Evolutionary conservation across 2,113 vertebrate genomes (phyloP).

Genomic region (Pantherophis guttatus): DNA sequence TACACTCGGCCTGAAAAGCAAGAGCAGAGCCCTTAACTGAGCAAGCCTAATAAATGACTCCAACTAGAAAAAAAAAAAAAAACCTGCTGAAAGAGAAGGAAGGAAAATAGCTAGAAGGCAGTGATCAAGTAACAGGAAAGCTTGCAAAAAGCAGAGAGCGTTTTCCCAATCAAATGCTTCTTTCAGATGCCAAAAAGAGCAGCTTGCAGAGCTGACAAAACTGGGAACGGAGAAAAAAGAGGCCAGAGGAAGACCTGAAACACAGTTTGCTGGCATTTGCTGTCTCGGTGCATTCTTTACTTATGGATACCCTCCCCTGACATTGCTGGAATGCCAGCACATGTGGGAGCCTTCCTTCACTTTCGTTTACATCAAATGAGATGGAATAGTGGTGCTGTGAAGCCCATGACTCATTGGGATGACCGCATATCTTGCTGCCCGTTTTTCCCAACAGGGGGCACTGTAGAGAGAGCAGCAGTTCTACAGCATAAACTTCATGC

Average conservation of each 20-base stretch:
- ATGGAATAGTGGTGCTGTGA: not conserved
- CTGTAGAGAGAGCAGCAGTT: not conserved
- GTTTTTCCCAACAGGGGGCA: not conserved
- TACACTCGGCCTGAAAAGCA: conserved; percentile 83
- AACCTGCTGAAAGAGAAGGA: not conserved
- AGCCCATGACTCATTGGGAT: not conserved
- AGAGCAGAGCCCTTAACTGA: not conserved
- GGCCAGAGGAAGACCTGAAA: not conserved
- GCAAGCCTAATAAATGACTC: not conserved
- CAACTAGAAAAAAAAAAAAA: not conserved
- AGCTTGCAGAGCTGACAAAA: not conserved
- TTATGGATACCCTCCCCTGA: conserved; percentile 1
- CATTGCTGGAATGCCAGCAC: conserved; percentile 15
- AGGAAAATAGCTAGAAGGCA: not conserved
- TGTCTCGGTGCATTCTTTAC: not conserved
- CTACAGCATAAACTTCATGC: not conserved
- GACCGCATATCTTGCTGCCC: not conserved
- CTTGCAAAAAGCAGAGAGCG: not conserved
- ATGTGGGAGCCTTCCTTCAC: conserved; percentile 10
- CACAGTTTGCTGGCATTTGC: not conserved
- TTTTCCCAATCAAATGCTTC: not conserved
- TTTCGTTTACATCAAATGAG: not conserved
- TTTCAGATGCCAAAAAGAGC: not conserved
- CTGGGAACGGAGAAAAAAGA: not conserved
- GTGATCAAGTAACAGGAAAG: not conserved